Conservation (phyloP, 2,888 invertebrate species). For the Cordilura impudica region DNA sequence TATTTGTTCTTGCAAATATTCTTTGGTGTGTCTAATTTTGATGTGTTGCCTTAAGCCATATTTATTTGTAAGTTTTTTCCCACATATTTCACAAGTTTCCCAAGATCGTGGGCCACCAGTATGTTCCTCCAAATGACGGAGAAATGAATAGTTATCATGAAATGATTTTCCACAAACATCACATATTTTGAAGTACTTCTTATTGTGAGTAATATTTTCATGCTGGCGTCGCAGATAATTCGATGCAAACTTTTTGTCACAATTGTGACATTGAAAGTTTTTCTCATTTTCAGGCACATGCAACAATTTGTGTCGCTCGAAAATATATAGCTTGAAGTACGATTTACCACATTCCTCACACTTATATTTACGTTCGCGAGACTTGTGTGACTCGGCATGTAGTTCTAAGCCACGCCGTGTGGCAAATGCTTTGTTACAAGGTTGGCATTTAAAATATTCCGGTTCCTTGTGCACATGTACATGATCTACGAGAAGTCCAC, state of each 20-base stretch:
- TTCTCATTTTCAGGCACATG: slow-evolving; percentile 74
- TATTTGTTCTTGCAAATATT: slow-evolving; percentile 70
- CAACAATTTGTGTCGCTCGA: slow-evolving; percentile 71
- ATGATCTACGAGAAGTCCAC: slow-evolving; percentile 74
- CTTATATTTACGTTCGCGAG: slow-evolving; percentile 67
- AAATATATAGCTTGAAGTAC: slow-evolving; percentile 68
- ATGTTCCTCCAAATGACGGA: slow-evolving; percentile 73
- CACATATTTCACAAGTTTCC: slow-evolving; percentile 73
- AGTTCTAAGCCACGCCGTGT: slow-evolving; percentile 70
- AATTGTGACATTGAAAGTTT: slow-evolving; percentile 69
- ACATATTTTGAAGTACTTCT: slow-evolving; percentile 74
- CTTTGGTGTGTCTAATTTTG: slow-evolving; percentile 71
- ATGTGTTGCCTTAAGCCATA: slow-evolving; percentile 74
- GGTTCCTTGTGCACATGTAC: slow-evolving; percentile 74
- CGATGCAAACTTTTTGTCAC: slow-evolving; percentile 63
- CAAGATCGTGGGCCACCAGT: slow-evolving; percentile 66
- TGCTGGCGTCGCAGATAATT: slow-evolving; percentile 22
- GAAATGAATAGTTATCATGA: slow-evolving; percentile 69
- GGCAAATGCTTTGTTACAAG: slow-evolving; percentile 70
- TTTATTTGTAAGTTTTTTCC: slow-evolving; percentile 70
- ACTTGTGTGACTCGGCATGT: slow-evolving; percentile 70
- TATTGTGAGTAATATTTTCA: slow-evolving; percentile 69
- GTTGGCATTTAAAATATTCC: slow-evolving; percentile 72
- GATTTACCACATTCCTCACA: slow-evolving; percentile 74
- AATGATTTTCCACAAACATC: slow-evolving; percentile 75